Conservation (phyloP, 2,113 vertebrate species). For the Petrocephalus zakoni region DNA sequence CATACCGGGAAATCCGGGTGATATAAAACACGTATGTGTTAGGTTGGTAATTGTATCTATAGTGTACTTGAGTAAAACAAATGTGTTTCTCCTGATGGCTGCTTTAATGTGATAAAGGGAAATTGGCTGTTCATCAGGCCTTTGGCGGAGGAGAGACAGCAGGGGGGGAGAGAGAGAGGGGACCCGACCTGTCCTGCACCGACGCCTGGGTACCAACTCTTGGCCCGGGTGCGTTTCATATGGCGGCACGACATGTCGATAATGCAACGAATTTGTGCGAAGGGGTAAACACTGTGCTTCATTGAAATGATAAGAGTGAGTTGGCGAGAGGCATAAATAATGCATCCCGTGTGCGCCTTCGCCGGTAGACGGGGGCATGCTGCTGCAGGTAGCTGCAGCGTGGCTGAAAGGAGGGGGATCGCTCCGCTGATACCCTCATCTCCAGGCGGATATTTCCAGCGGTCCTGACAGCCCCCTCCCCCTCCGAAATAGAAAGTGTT, state of each 20-base stretch:
- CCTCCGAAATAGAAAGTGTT: conserved; percentile 55
- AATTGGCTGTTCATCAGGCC: conserved; percentile 98
- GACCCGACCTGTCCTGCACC: conserved; percentile 72
- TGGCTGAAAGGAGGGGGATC: conserved; percentile 41
- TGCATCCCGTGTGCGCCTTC: conserved; percentile 32
- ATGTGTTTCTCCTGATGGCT: conserved; percentile 92
- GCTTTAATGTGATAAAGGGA: conserved; percentile 98
- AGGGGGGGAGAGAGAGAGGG: conserved; percentile 51
- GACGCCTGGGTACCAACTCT: conserved; percentile 72
- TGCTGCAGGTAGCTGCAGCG: conserved; percentile 36
- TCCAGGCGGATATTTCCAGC: conserved; percentile 40
- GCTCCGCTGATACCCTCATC: conserved; percentile 45
- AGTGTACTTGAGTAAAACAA: conserved; percentile 99
- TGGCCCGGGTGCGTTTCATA: conserved; percentile 77
- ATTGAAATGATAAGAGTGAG: conserved; percentile 88
- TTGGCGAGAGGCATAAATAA: conserved; percentile 48
- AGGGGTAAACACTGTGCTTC: conserved; percentile 79
- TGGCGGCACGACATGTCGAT: conserved; percentile 71
- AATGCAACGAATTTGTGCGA: conserved; percentile 79
- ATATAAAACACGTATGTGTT: conserved; percentile 99
- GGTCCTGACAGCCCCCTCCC: conserved; percentile 48
- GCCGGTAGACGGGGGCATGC: conserved; percentile 31
- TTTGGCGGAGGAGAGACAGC: conserved; percentile 66
- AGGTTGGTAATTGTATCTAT: conserved; percentile 99
- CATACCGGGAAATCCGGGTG: conserved; percentile 85